These are phyloP conservation scores for Heliconius cydno DNA, from an alignment of 2,888 invertebrate species.

Conservation along the genomic window DNA sequence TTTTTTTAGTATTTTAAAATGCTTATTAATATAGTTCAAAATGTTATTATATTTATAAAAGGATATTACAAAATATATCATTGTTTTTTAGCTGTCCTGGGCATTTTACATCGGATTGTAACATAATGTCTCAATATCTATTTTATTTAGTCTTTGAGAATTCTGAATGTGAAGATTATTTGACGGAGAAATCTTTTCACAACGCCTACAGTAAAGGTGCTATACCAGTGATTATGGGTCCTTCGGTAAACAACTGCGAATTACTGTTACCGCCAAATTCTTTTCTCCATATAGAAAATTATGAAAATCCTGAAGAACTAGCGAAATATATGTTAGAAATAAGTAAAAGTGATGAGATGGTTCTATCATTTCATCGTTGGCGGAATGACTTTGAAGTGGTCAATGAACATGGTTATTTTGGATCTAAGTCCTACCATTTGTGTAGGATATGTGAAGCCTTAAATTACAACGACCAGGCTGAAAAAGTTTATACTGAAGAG, in stretches of 20 bases:
- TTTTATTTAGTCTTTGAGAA: constrained; percentile 89
- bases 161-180: constrained; percentile 86
- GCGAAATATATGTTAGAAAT: constrained; percentile 80
- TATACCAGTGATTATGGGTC: constrained; percentile 87
- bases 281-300: constrained; percentile 84
- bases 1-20: too few species aligned
- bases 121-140: constrained; percentile 81
- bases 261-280: constrained; percentile 85
- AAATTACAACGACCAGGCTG: constrained; percentile 79
- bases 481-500: constrained; percentile 56
- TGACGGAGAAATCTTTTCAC: constrained; percentile 88
- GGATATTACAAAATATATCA: too few species aligned
- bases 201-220: constrained; percentile 85
- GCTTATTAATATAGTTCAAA: too few species aligned
- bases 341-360: constrained; percentile 61
- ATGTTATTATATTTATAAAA: too few species aligned
- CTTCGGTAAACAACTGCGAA: constrained; percentile 73
- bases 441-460: constrained; percentile 88
- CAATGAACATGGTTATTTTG: constrained; percentile 88
- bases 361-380: constrained; percentile 83
- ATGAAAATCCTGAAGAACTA: constrained; percentile 74
- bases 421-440: constrained; percentile 82
- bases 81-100: constrained; percentile 83
- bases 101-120: constrained; percentile 85
- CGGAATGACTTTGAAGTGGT: constrained; percentile 80